Conservation (phyloP, 2,888 invertebrate genomes). For the Tipula confusa region DNA sequence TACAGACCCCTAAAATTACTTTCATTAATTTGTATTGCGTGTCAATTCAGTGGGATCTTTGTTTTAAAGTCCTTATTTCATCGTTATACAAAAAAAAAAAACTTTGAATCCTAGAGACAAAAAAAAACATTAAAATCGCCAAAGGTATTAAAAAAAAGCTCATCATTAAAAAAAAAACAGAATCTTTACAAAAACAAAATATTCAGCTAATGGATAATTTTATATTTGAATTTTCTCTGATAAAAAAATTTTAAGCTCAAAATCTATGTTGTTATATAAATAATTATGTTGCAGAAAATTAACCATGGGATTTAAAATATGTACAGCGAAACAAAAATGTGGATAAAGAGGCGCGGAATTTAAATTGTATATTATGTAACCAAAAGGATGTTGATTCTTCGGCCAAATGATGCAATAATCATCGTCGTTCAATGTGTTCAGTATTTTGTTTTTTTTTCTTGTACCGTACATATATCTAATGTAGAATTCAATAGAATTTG, state of each 20-base stretch:
- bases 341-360: too few relatives aligned
- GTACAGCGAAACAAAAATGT: too few relatives aligned
- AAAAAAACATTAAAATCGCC: not conserved
- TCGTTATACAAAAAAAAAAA: not conserved
- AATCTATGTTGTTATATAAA: slow-evolving; percentile 3
- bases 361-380: too few relatives aligned
- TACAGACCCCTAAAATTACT: too few relatives aligned
- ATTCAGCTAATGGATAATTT: not conserved
- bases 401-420: too few relatives aligned
- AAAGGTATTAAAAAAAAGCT: not conserved
- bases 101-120: too few relatives aligned
- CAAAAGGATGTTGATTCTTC: too few relatives aligned
- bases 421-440: too few relatives aligned
- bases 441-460: too few relatives aligned
- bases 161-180: not conserved
- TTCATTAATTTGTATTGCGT: not conserved
- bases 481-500: too few relatives aligned
- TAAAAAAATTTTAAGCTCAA: not conserved
- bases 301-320: not conserved
- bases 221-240: not conserved
- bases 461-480: too few relatives aligned
- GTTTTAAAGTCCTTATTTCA: not conserved
- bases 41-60: not conserved
- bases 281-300: not conserved
- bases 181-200: not conserved